Base-by-base conservation (phyloP, 1,140 invertebrate species). In the Panagrolaimus sp. region DNA sequence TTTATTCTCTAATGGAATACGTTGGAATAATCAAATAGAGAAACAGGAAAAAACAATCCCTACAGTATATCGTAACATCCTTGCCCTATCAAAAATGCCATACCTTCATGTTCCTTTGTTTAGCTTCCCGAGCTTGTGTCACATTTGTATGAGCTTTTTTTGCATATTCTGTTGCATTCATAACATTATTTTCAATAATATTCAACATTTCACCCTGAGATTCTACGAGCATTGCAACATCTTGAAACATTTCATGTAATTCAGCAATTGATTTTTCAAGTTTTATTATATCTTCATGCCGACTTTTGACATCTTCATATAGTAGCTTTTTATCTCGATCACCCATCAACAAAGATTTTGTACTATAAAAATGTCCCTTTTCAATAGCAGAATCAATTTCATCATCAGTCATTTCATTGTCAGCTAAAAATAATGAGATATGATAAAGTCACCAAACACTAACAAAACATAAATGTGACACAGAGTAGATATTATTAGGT, bases 171-270 rank as follows among this genome's bases (percentile, higher is more conserved):
- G 71, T 48, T 5, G 75, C 77, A 66, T 52, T 47, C 7, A n/a
- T 43, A 17, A 77, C 77, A 66, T 77, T 77, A 5, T 43, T 71
- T 24, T 77, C 75, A 43, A 77, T 77, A 38, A 65, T 74, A 55
- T 77, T 67, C 6, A 80, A 62, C 43, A 77, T 69, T 63, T 79
- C 76, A 15, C 77, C 77, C 77, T 77, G 88, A 78, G 83, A 85
- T 79, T 89, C 88, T 48, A 88, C 88, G 21, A 88, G 78, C 85
- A 87, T 88, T n/a, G 88, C 87, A 86, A 88, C 87, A 76, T 89
- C 88, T 84, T 76, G 75, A 76, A 88, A 88, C 87, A 88, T 88
- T 75, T 88, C 88, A 76, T 88, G 87, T 48, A 88, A 78, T 78
- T 88, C 88, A 72, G 85, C 77, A 78, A 88, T 88, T 78, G 84